These are phyloP conservation scores for Eulemur mongoz DNA, from an alignment of 2,797 vertebrate species.

Conservation along the genomic window DNA sequence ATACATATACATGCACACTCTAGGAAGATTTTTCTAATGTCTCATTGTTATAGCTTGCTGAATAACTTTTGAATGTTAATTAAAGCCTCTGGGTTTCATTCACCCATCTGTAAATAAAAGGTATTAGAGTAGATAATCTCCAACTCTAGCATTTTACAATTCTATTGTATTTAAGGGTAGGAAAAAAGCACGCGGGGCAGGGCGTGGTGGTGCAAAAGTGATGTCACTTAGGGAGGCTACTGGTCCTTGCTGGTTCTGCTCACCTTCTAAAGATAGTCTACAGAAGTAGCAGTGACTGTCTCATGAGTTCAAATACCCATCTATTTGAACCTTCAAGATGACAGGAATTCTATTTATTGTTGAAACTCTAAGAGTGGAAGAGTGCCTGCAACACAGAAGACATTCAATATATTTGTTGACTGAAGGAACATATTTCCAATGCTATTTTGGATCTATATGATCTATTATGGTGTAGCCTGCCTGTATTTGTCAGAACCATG, in stretches of 20 bases:
- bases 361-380: background rate
- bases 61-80: slow-evolving; percentile 32
- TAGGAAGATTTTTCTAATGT: background rate
- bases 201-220: background rate
- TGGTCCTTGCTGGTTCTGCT: background rate
- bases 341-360: background rate
- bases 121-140: background rate
- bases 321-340: background rate
- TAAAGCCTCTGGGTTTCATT: background rate
- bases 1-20: background rate
- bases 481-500: background rate
- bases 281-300: fast-evolving
- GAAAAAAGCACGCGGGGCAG: background rate
- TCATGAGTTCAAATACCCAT: background rate
- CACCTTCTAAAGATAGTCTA: background rate
- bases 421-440: background rate
- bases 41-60: slow-evolving; percentile 19
- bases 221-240: background rate
- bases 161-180: background rate
- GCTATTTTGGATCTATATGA: background rate
- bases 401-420: background rate
- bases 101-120: background rate
- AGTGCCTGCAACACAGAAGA: background rate
- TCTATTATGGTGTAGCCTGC: background rate
- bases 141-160: background rate